phyloP scores from a whole-genome alignment of 2,113 vertebrate genomes.

The Ciconia stormi region DNA sequence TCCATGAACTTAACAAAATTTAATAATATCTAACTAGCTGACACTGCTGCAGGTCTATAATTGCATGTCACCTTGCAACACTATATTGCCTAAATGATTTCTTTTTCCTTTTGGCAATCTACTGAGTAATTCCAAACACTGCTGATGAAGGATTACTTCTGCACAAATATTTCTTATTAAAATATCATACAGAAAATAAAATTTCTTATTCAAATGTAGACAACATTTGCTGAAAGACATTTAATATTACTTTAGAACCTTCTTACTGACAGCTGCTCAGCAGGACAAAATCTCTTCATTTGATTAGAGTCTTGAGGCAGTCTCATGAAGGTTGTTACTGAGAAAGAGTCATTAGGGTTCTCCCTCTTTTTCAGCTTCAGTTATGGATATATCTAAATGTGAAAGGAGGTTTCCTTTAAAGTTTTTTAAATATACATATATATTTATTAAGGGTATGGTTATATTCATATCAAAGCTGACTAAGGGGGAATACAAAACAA shows the following conservation, averaged over 20 bases:
- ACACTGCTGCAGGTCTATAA: neutral
- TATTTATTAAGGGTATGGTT: neutral
- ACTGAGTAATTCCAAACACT: slow-evolving; percentile 24
- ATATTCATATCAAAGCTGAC: neutral
- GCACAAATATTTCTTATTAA: slow-evolving; percentile 53
- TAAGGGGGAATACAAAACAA: neutral
- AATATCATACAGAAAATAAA: neutral
- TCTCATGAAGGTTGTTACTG: neutral
- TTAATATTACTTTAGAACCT: slow-evolving; percentile 11
- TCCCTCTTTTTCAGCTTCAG: slow-evolving; percentile 4
- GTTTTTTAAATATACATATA: neutral
- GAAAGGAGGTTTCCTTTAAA: neutral
- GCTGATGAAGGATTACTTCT: slow-evolving; percentile 38
- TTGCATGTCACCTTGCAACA: slow-evolving; percentile 19
- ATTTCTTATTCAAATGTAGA: neutral
- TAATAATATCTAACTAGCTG: slow-evolving; percentile 41
- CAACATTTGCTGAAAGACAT: slow-evolving; percentile 2
- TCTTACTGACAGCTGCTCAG: slow-evolving; percentile 17
- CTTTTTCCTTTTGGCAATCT: slow-evolving; percentile 23
- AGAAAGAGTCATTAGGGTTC: neutral
- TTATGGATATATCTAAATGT: neutral
- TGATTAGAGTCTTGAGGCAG: slow-evolving; percentile 7
- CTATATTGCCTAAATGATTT: slow-evolving; percentile 59
- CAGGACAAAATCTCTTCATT: slow-evolving; percentile 30
- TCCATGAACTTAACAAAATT: slow-evolving; percentile 25